These are phyloP conservation scores for Zeus faber DNA, from an alignment of 2,113 vertebrate species.

Conservation along the genomic window DNA sequence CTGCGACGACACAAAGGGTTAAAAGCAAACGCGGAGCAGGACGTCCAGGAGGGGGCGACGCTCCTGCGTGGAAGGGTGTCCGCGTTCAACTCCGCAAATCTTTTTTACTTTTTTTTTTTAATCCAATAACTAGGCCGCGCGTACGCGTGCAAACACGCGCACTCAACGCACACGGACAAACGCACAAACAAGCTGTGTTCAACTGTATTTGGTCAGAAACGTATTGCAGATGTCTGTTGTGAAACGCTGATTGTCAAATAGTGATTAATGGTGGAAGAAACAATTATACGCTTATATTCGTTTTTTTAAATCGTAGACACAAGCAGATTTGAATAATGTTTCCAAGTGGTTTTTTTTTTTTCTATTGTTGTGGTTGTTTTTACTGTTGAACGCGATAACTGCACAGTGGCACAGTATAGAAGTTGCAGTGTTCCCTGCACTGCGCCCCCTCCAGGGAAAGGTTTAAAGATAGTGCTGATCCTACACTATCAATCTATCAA, in stretches of 20 bases:
- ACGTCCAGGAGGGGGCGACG: conserved; percentile 62
- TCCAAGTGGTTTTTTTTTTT: too few species aligned
- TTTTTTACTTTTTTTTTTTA: too few species aligned
- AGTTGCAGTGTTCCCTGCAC: too few species aligned
- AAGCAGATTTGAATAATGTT: neutral
- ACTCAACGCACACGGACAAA: neutral
- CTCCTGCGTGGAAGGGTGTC: conserved; percentile 15
- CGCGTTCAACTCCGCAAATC: neutral
- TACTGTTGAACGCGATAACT: too few species aligned
- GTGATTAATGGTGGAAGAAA: conserved; percentile 8
- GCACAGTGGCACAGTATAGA: too few species aligned
- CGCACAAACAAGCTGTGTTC: neutral
- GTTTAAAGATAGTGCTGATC: too few species aligned
- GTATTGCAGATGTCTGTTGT: conserved; percentile 8
- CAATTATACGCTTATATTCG: neutral
- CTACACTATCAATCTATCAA: too few species aligned
- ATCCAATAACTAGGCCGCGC: neutral
- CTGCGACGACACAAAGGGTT: too few species aligned
- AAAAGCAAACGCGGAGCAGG: too few species aligned
- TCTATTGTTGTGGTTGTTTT: too few species aligned
- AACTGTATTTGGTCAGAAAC: too few species aligned
- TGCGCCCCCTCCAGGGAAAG: too few species aligned
- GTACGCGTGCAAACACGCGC: neutral
- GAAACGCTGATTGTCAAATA: conserved; percentile 7
- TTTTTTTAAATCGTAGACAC: conserved; percentile 1